Evolutionary conservation across 2,113 vertebrate genomes (phyloP).

Genomic region (Lichenostomus cassidix): DNA sequence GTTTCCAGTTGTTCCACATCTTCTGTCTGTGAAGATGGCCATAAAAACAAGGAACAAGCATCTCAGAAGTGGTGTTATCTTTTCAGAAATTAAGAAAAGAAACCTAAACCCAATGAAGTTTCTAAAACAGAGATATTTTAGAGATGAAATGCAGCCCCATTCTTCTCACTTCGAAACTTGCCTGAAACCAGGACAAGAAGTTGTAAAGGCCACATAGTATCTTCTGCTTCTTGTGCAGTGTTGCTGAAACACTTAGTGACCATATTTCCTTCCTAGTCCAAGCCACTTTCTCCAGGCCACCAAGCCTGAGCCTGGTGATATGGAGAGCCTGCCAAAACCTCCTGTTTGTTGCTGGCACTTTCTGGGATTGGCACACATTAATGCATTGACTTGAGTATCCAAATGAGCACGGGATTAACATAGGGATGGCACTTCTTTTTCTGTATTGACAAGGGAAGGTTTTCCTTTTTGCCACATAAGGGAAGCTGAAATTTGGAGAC

Average conservation of each 20-base stretch:
- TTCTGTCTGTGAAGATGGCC: no score
- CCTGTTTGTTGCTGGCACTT: not conserved
- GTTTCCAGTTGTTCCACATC: no score
- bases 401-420: not conserved
- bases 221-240: not conserved
- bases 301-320: not conserved
- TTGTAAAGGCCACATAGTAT: not conserved
- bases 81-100: not conserved
- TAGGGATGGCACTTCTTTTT: not conserved
- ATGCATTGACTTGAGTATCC: not conserved
- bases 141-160: not conserved
- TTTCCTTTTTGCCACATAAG: not conserved
- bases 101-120: not conserved
- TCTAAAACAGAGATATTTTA: not conserved
- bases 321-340: not conserved
- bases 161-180: not conserved
- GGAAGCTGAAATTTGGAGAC: not conserved
- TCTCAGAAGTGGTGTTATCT: not conserved
- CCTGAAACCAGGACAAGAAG: not conserved
- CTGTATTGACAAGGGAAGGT: not conserved
- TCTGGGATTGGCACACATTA: not conserved
- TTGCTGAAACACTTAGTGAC: not conserved
- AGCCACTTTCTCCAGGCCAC: not conserved
- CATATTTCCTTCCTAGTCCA: not conserved
- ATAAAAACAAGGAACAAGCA: not conserved